phyloP scores from a whole-genome alignment of 2,797 vertebrate species.

The Aeoliscus strigatus region DNA sequence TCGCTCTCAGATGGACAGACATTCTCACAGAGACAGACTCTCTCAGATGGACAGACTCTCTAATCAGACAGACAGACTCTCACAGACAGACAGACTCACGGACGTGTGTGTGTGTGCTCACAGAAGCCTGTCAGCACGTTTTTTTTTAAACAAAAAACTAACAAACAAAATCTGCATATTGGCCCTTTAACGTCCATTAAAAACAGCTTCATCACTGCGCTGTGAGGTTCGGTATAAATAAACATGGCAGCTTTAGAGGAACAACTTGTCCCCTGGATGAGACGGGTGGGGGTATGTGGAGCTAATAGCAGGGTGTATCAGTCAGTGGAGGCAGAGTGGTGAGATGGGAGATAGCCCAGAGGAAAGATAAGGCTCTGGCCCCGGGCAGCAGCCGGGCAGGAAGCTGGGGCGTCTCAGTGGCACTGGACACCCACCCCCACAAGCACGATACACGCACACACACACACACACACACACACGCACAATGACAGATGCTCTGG shows the following conservation, averaged over 20 bases:
- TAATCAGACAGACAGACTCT: too few relatives aligned
- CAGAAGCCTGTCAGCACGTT: too few relatives aligned
- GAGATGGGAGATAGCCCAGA: conserved; percentile 57
- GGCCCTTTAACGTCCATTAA: too few relatives aligned
- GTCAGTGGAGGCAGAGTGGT: conserved; percentile 54
- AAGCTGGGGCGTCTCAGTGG: conserved; percentile 37
- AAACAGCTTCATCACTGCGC: conserved; percentile 10
- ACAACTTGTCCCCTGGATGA: conserved; percentile 31
- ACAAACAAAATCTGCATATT: too few relatives aligned
- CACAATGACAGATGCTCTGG: conserved; percentile 15
- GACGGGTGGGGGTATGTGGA: conserved; percentile 17
- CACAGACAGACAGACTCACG: too few relatives aligned
- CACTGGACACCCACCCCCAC: conserved; percentile 18
- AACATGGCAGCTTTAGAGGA: conserved; percentile 27
- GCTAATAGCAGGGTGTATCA: conserved; percentile 75
- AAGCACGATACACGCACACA: conserved; percentile 38
- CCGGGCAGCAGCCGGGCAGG: conserved; percentile 46
- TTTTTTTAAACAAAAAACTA: too few relatives aligned
- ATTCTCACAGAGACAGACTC: conserved; percentile 1
- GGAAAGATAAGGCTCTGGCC: conserved; percentile 61
- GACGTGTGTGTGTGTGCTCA: too few relatives aligned
- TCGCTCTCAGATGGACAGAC: conserved; percentile 14
- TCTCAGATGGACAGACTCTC: not conserved
- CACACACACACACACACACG: conserved; percentile 22
- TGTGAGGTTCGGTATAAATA: conserved; percentile 32